These are phyloP conservation scores for Rhinophrynus dorsalis DNA, from an alignment of 2,797 vertebrate genomes.

Conservation along the genomic window DNA sequence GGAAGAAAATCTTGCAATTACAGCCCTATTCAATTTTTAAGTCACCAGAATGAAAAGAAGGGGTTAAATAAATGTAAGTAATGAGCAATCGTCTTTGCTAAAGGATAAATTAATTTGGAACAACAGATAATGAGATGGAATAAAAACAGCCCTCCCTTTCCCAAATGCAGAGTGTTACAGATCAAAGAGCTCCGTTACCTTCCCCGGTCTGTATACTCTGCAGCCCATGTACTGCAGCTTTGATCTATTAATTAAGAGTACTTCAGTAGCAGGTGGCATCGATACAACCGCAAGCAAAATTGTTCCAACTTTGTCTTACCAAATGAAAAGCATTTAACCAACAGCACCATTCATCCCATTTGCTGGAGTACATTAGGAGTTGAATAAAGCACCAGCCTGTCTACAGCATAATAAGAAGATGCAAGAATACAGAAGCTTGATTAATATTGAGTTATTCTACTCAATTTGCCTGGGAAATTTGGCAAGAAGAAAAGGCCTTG, in stretches of 20 bases:
- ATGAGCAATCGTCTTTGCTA: slow-evolving; percentile 18
- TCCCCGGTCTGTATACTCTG: slow-evolving; percentile 68
- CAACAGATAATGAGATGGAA: slow-evolving; percentile 20
- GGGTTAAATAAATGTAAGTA: slow-evolving; percentile 16
- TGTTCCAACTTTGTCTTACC: slow-evolving; percentile 49
- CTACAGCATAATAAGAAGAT: slow-evolving; percentile 15
- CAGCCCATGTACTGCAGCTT: slow-evolving; percentile 69
- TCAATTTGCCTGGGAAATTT: slow-evolving; percentile 38
- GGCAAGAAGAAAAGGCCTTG: slow-evolving; percentile 20
- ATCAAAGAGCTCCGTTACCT: slow-evolving; percentile 74
- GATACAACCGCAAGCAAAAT: slow-evolving; percentile 67
- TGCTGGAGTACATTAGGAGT: slow-evolving; percentile 15
- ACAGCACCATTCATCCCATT: slow-evolving; percentile 13
- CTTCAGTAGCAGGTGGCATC: slow-evolving; percentile 73
- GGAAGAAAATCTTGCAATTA: no score
- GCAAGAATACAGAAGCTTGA: slow-evolving; percentile 13
- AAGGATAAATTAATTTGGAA: slow-evolving; percentile 23
- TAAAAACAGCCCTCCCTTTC: slow-evolving; percentile 10
- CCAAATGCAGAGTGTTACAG: slow-evolving; percentile 62
- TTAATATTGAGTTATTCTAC: slow-evolving; percentile 40
- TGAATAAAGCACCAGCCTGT: slow-evolving; percentile 24
- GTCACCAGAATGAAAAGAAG: no score
- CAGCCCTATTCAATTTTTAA: no score
- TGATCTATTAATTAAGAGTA: slow-evolving; percentile 78
- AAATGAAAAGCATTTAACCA: slow-evolving; percentile 47